Evolutionary conservation across 2,797 vertebrate species (phyloP).

Genomic region (Thalassophryne amazonica): DNA sequence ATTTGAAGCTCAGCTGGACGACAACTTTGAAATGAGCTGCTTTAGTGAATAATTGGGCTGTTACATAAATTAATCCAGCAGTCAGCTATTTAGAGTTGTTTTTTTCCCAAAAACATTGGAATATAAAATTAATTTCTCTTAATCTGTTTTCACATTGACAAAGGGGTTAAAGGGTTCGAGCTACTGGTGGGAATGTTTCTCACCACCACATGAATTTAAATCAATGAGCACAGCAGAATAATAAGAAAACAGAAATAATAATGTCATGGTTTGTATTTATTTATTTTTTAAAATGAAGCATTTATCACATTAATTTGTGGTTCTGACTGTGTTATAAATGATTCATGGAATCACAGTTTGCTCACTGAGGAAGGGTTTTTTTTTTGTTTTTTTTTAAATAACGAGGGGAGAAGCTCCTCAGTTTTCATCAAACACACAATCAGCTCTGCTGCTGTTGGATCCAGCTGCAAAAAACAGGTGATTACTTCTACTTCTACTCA

Average conservation of each 20-base stretch:
- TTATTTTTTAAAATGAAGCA: slow-evolving; percentile 19
- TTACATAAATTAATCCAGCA: slow-evolving; percentile 49
- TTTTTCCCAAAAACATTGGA: slow-evolving; percentile 31
- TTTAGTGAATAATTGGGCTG: slow-evolving; percentile 31
- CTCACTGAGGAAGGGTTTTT: slow-evolving; percentile 39
- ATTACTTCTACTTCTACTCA: not conserved
- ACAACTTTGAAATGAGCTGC: slow-evolving; percentile 10
- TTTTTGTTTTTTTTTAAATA: too few relatives aligned
- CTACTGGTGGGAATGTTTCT: slow-evolving; percentile 58
- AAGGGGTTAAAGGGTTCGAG: slow-evolving; percentile 52
- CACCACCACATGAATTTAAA: slow-evolving; percentile 59
- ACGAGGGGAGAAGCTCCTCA: slow-evolving; percentile 47
- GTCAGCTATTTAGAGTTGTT: slow-evolving; percentile 29
- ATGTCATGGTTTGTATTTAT: not conserved
- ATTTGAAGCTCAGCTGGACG: not conserved
- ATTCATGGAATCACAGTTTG: slow-evolving; percentile 66
- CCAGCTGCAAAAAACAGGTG: slow-evolving; percentile 40
- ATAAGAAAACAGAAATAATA: slow-evolving; percentile 48
- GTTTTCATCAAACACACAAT: slow-evolving; percentile 21
- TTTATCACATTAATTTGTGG: slow-evolving; percentile 49
- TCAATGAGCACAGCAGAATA: slow-evolving; percentile 34
- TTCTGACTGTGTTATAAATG: slow-evolving; percentile 57
- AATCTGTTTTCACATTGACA: slow-evolving; percentile 54
- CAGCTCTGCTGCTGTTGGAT: slow-evolving; percentile 32
- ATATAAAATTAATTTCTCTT: slow-evolving; percentile 54